A percentile compares a stretch with the other conserved stretches of the same genome.
Evolutionary conservation across 2,113 vertebrate species (phyloP).

Genomic region (Poeciliopsis retropinna): DNA sequence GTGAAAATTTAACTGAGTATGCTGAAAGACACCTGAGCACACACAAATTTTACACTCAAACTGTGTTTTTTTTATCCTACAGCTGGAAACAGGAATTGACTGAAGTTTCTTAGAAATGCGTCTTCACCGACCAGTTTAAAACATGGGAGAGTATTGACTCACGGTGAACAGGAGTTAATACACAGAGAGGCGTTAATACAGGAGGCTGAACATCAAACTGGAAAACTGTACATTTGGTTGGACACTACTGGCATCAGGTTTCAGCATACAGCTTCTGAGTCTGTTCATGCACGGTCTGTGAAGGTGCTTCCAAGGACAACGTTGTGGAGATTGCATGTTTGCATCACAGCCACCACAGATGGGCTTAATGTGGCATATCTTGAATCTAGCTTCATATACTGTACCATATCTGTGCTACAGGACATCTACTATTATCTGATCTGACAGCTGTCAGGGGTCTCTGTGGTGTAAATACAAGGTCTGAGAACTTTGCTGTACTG

Average conservation of each 20-base stretch:
- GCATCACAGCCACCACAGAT: slow-evolving; percentile 34
- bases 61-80: slow-evolving; percentile 13
- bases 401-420: slow-evolving; percentile 27
- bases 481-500: slow-evolving; percentile 35
- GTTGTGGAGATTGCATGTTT: slow-evolving; percentile 17
- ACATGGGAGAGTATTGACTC: slow-evolving; percentile 15
- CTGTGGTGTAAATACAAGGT: slow-evolving; percentile 40
- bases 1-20: slow-evolving; percentile 75
- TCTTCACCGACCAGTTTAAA: slow-evolving; percentile 22
- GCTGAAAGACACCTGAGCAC: slow-evolving; percentile 51
- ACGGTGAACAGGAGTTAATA: slow-evolving; percentile 12
- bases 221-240: slow-evolving; percentile 30
- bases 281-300: slow-evolving; percentile 20
- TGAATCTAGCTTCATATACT: slow-evolving; percentile 25
- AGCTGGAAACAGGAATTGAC: slow-evolving; percentile 37
- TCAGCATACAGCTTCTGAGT: slow-evolving; percentile 15
- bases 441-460: slow-evolving; percentile 31
- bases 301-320: background rate
- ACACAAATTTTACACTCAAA: slow-evolving; percentile 28
- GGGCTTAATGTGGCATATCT: slow-evolving; percentile 22
- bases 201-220: slow-evolving; percentile 38
- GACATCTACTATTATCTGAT: slow-evolving; percentile 20
- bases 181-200: slow-evolving; percentile 19
- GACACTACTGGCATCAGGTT: slow-evolving; percentile 19
- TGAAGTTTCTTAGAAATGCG: slow-evolving; percentile 23